phyloP scores from a whole-genome alignment of 53 echinoderm and acorn worm genomes.

The Stichopus horrens region DNA sequence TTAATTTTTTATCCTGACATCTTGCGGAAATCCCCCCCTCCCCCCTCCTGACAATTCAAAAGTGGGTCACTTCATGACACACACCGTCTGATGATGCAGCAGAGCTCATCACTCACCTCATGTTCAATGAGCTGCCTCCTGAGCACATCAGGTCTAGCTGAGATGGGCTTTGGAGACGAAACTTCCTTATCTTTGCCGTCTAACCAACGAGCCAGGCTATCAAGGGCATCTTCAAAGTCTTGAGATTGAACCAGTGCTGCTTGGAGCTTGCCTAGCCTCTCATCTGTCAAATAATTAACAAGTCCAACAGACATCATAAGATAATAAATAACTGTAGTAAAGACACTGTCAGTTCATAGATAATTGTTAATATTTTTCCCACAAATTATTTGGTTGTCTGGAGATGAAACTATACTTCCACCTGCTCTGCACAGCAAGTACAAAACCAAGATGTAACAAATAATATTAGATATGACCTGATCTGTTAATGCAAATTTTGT shows the following conservation, averaged over 20 bases:
- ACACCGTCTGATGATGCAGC: background rate
- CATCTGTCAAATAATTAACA: slow-evolving; percentile 63
- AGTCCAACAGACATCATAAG: too few species aligned
- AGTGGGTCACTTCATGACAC: background rate
- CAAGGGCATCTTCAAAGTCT: slow-evolving; percentile 94
- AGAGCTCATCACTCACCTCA: slow-evolving; percentile 66
- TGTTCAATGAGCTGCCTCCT: slow-evolving; percentile 84
- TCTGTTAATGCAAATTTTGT: too few species aligned
- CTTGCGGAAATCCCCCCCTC: too few species aligned
- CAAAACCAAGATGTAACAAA: too few species aligned
- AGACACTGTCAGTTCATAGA: too few species aligned
- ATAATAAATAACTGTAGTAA: too few species aligned
- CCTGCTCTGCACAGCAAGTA: too few species aligned
- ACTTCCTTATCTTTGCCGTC: slow-evolving; percentile 84
- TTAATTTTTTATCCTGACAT: too few species aligned
- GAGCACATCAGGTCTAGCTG: slow-evolving; percentile 94
- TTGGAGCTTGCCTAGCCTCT: slow-evolving; percentile 95
- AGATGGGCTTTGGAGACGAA: slow-evolving; percentile 79
- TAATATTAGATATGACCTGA: too few species aligned
- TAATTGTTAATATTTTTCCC: too few species aligned
- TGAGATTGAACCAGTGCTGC: slow-evolving; percentile 91
- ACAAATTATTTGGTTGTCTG: too few species aligned
- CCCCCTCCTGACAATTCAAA: background rate
- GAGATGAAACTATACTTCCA: too few species aligned
- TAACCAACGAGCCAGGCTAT: slow-evolving; percentile 85